A percentile compares a stretch with the other conserved stretches of the same genome.
These are phyloP conservation scores for Amphiprion ocellaris DNA, from an alignment of 2,113 vertebrate genomes.

Conservation along the genomic window DNA sequence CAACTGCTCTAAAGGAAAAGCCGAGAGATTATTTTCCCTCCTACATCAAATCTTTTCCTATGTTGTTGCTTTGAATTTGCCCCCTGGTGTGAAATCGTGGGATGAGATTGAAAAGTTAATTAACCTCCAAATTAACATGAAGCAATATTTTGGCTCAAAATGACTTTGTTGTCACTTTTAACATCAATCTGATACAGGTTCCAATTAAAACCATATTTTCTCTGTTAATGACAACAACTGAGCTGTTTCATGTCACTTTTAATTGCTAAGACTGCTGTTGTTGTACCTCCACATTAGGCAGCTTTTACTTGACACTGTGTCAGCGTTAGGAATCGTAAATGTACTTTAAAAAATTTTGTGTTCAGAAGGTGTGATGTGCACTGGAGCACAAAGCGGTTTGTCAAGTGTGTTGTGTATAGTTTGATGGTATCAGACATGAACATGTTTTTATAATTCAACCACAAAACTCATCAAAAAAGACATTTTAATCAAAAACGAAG, in stretches of 20 bases:
- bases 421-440: too few species aligned
- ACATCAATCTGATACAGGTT: constrained; percentile 48
- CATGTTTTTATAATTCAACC: too few species aligned
- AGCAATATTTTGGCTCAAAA: not conserved
- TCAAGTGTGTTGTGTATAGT: too few species aligned
- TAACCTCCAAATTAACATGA: constrained; percentile 42
- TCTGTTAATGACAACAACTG: constrained; percentile 11
- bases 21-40: not conserved
- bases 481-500: too few species aligned
- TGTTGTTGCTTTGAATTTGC: not conserved
- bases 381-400: too few species aligned
- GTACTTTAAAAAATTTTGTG: too few species aligned
- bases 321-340: too few species aligned
- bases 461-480: too few species aligned
- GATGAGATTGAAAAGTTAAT: constrained; percentile 48
- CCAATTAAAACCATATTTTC: constrained; percentile 37
- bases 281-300: not conserved
- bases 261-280: not conserved
- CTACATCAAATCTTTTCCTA: not conserved
- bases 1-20: not conserved
- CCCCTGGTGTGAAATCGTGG: constrained; percentile 27
- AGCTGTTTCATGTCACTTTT: not conserved
- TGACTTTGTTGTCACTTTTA: not conserved
- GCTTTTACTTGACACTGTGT: not conserved
- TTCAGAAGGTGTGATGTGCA: too few species aligned